Percentiles rank a stretch among this genome's conserved stretches.
Conservation (phyloP, 2,113 vertebrate genomes). For the Cariama cristata region DNA sequence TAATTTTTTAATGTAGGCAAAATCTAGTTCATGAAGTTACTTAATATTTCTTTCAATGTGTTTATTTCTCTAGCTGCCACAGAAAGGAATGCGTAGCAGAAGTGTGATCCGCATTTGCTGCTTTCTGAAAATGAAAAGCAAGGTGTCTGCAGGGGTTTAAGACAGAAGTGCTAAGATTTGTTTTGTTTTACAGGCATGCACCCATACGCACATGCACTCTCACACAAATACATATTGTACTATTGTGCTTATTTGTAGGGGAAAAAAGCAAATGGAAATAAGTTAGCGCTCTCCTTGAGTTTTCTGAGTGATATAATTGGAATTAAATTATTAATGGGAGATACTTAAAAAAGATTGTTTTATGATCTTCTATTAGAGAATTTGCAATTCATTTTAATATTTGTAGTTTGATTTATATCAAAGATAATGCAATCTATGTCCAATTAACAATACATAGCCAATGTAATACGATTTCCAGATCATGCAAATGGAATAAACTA, state of each 20-base stretch:
- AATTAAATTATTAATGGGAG: slow-evolving; percentile 94
- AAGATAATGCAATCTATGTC: slow-evolving; percentile 92
- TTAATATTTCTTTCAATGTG: slow-evolving; percentile 35
- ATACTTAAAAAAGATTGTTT: slow-evolving; percentile 92
- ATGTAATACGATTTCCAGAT: slow-evolving; percentile 90
- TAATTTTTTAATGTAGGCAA: slow-evolving; percentile 59
- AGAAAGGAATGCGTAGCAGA: not conserved
- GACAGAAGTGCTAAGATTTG: slow-evolving; percentile 35
- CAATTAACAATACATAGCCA: slow-evolving; percentile 93
- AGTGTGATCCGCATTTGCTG: not conserved
- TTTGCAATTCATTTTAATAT: slow-evolving; percentile 95
- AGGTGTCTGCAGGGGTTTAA: not conserved
- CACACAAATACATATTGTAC: not conserved
- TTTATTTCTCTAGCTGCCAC: slow-evolving; percentile 40
- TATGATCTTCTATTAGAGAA: slow-evolving; percentile 92
- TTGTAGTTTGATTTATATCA: slow-evolving; percentile 94
- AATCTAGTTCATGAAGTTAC: slow-evolving; percentile 60
- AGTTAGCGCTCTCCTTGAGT: slow-evolving; percentile 79
- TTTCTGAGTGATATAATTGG: slow-evolving; percentile 88
- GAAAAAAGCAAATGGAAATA: slow-evolving; percentile 76
- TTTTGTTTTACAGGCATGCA: not conserved
- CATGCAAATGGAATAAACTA: slow-evolving; percentile 88
- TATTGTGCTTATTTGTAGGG: slow-evolving; percentile 64
- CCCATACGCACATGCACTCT: not conserved
- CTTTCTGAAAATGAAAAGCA: slow-evolving; percentile 2